phyloP scores from a whole-genome alignment of 2,113 vertebrate species.

The Paratilapia polleni region DNA sequence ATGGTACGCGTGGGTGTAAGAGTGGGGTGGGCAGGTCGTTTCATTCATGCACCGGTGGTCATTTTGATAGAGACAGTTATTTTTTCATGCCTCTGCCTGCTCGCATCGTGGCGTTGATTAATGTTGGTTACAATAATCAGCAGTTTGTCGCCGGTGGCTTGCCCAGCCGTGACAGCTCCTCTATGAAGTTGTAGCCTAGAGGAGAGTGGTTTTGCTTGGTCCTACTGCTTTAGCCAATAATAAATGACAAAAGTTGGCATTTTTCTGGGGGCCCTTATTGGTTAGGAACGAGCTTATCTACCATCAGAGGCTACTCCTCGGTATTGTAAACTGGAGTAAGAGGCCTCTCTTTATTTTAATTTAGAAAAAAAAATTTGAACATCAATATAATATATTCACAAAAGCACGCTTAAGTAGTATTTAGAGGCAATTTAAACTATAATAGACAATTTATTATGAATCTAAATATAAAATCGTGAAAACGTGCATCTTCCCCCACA shows the following conservation, averaged over 20 bases:
- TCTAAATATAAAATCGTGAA: background rate
- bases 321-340: background rate
- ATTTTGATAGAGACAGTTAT: background rate
- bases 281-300: background rate
- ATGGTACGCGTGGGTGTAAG: background rate
- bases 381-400: background rate
- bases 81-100: background rate
- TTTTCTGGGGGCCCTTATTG: background rate
- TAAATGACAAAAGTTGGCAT: conserved; percentile 20
- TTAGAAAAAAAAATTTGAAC: too few relatives aligned
- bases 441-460: background rate
- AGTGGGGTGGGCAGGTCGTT: conserved; percentile 33
- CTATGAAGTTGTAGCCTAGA: conserved; percentile 50
- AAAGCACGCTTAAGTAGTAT: background rate
- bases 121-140: conserved; percentile 4
- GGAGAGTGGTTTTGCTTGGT: conserved; percentile 9
- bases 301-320: background rate
- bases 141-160: conserved; percentile 24
- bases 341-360: background rate
- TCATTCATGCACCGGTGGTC: conserved; percentile 54
- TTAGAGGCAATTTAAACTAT: background rate
- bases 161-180: conserved; percentile 20
- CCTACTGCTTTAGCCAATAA: background rate
- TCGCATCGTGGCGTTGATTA: conserved; percentile 18
- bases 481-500: background rate